Conservation (phyloP, 2,888 invertebrate genomes). For the Horisme vitalbata region DNA sequence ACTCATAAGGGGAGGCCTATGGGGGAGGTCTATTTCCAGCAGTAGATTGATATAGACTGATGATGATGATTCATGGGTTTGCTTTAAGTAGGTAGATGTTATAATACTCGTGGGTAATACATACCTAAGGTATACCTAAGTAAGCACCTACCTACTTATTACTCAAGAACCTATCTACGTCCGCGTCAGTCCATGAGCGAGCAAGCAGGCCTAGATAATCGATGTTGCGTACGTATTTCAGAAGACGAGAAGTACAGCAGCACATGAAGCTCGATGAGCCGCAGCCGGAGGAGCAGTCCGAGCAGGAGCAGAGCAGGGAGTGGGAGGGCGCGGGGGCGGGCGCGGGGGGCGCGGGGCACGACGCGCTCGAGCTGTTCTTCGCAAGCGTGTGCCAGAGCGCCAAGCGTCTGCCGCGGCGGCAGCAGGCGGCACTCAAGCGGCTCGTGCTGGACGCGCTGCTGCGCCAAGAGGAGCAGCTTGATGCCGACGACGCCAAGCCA, state of each 20-base stretch:
- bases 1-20: too few relatives aligned
- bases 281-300: conserved; percentile 52
- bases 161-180: too few relatives aligned
- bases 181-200: too few relatives aligned
- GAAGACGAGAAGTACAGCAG: conserved; percentile 44
- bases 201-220: too few relatives aligned
- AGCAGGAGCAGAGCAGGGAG: conserved; percentile 30
- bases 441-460: conserved; percentile 66
- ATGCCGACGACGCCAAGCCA: conserved; percentile 35
- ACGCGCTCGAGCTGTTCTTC: conserved; percentile 71
- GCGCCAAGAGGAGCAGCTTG: conserved; percentile 62
- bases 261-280: conserved; percentile 56
- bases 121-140: too few relatives aligned
- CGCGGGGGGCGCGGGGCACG: conserved; percentile 48
- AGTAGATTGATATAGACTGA: too few relatives aligned
- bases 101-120: too few relatives aligned
- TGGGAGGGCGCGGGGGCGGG: conserved; percentile 55
- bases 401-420: conserved; percentile 55
- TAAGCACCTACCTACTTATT: too few relatives aligned
- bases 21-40: too few relatives aligned
- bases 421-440: conserved; percentile 59
- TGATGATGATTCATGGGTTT: too few relatives aligned
- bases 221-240: conserved; percentile 33
- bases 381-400: conserved; percentile 74
- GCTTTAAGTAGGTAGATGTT: too few relatives aligned